Evolutionary conservation across 2,888 invertebrate species (phyloP).

Genomic region (Pantelozetes paolii): DNA sequence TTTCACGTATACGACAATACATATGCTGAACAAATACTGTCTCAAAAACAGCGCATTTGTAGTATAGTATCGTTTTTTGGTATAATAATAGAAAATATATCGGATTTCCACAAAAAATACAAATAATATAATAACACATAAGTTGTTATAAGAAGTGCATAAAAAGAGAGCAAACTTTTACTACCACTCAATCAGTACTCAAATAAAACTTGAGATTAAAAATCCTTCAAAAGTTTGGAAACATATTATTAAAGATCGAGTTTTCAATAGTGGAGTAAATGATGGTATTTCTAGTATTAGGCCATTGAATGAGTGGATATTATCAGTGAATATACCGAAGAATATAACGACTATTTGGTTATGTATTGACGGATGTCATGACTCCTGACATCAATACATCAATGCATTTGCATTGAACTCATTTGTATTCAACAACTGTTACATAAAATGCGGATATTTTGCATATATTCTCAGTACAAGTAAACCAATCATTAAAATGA

Average conservation of each 20-base stretch:
- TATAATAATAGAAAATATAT: conserved; percentile 5
- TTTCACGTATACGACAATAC: background rate
- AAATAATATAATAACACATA: conserved; percentile 2
- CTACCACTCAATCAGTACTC: background rate
- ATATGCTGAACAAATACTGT: conserved; percentile 1
- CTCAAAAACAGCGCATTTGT: background rate
- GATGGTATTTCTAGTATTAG: background rate
- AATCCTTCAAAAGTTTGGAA: too few species aligned
- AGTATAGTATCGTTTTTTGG: background rate
- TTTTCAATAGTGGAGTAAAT: background rate
- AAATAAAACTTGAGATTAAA: too few species aligned
- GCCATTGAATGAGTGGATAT: too few species aligned
- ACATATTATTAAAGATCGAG: too few species aligned
- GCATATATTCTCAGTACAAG: too few species aligned
- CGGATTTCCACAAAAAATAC: background rate
- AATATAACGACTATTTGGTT: background rate
- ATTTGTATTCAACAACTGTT: background rate
- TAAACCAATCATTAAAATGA: too few species aligned
- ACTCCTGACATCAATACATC: background rate
- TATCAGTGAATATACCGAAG: background rate
- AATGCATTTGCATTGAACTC: background rate
- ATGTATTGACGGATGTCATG: background rate
- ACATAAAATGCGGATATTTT: too few species aligned
- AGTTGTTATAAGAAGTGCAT: background rate
- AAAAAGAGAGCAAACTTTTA: background rate